Percentiles rank a stretch among this genome's conserved stretches.
Conservation (phyloP, 1,140 invertebrate species). For the Caenorhabditis briggsae region DNA sequence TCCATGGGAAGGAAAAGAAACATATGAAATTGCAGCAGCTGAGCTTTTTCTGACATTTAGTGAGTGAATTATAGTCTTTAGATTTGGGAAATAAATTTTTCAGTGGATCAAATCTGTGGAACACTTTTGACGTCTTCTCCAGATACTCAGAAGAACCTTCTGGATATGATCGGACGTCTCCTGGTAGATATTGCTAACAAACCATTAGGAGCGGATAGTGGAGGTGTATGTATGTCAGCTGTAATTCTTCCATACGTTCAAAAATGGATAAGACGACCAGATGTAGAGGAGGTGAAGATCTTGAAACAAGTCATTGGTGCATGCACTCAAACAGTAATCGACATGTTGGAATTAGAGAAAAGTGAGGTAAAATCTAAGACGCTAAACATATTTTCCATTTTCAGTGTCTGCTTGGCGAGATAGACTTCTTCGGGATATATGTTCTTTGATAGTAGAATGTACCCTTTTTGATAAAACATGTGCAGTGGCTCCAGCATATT, state of each 20-base stretch:
- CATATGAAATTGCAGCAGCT: slow-evolving; percentile 54
- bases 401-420: slow-evolving; percentile 41
- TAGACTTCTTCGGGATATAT: slow-evolving; percentile 60
- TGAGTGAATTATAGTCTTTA: not conserved
- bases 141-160: slow-evolving; percentile 55
- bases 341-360: slow-evolving; percentile 45
- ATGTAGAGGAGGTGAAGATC: slow-evolving; percentile 55
- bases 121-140: slow-evolving; percentile 60
- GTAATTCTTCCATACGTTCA: slow-evolving; percentile 56
- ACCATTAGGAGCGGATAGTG: slow-evolving; percentile 36
- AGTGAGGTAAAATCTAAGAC: not conserved
- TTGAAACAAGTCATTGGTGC: slow-evolving; percentile 62
- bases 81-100: not conserved
- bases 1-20: slow-evolving; percentile 45
- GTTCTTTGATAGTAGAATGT: slow-evolving; percentile 53
- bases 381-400: not conserved
- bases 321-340: slow-evolving; percentile 59
- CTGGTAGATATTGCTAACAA: not conserved
- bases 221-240: slow-evolving; percentile 55
- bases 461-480: slow-evolving; percentile 49
- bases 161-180: slow-evolving; percentile 44
- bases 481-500: slow-evolving; percentile 47
- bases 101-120: slow-evolving; percentile 62
- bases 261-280: slow-evolving; percentile 57
- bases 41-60: slow-evolving; percentile 61